Base-by-base conservation (phyloP, 2,113 vertebrate genomes). In the Crocuta crocuta region DNA sequence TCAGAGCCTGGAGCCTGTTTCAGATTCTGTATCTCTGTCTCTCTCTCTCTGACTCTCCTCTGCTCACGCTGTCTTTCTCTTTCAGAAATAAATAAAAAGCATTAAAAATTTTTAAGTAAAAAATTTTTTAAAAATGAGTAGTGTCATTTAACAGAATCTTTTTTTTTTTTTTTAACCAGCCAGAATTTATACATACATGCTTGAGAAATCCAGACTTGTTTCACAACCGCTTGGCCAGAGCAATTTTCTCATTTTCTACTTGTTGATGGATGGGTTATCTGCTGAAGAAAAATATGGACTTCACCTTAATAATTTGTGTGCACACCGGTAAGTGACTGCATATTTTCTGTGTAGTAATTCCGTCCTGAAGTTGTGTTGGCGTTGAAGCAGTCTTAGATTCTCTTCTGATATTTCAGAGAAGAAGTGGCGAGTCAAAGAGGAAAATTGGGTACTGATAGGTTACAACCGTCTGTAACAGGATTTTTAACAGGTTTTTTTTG, bases 201-300 rank as follows among this genome's bases (percentile, higher is more conserved):
- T 99, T 98, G 99, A 99, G 99, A 99, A 99, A 98, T 99, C 99
- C 43, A 99, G 99, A 66, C 98, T 99, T 17, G 89, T 99, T 97
- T 98, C 97, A 48, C 98, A 98, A 35, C 98, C 98, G 83, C 98
- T 98, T 83, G 99, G 99, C 55, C 99, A 99, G 96, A 99, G 99
- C 96, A 99, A 99, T 98, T 99, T 99, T 96, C 99, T 98, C 97
- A 97, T 99, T 97, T 99, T 99, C 98, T 99, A 99, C 97, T 97
- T 99, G 98, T 98, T 99, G 99, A 99, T 99, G 98, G 99, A 99
- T 82, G 99, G 99, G 4, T 95, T 99, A 80, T 99, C 99, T 35
- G 94, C 99, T 10, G 99, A 99, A 94, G 99, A 99, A 97, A 99
- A 99, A 98, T 99, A 98, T 17, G 85, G 97, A 21, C 98, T 99